Base-by-base conservation (phyloP, 2,113 vertebrate species). In the Bothrops jararaca region DNA sequence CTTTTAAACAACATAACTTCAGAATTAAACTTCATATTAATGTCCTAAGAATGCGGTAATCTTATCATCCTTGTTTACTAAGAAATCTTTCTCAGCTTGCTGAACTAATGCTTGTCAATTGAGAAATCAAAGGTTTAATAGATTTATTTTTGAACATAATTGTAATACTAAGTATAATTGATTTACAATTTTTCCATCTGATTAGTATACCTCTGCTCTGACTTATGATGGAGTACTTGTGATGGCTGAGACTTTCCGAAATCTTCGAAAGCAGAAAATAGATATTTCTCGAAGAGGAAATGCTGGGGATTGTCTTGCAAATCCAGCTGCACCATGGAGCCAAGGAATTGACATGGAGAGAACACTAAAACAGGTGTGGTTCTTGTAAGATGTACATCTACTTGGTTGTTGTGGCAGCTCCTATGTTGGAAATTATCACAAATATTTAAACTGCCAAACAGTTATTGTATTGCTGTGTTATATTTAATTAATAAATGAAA, bases 281-380 rank as follows among this genome's bases (percentile, higher is more conserved):
- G 99, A 99, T 96, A 99, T 99, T 97, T 99, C 99, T 94, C 98
- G 99, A 60, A 98, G 99, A 96, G 99, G 99, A 88, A 99, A 99
- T 91, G 99, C 99, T n/a, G 99, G 99, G 3, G 99, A 99, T 97
- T 99, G 99, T 95, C 98, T 99, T 93, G 99, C 99, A 69, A 99
- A 99, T 94, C 99, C 99, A 48, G 99, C 99, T 54, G 99, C 99
- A 86, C 99, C 99, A 0, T 99, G 99, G 99, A 99, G 99, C 93
- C 99, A 99, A 97, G 99, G 99, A 60, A 99, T 99, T 95, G 99
- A 99, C 95, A 99, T 99, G 99, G 99, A 99, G 92, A 98, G 99
- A n/a, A 99, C 99, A 0, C 97, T 99, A 85, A 99, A 99, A 97
- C 99, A 99, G 99, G 99, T 99, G 95, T 95, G 92, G 0, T 0